A percentile compares a stretch with the other conserved stretches of the same genome.
phyloP scores from a whole-genome alignment of 2,797 vertebrate genomes.

The Acestrorhynchus altus region DNA sequence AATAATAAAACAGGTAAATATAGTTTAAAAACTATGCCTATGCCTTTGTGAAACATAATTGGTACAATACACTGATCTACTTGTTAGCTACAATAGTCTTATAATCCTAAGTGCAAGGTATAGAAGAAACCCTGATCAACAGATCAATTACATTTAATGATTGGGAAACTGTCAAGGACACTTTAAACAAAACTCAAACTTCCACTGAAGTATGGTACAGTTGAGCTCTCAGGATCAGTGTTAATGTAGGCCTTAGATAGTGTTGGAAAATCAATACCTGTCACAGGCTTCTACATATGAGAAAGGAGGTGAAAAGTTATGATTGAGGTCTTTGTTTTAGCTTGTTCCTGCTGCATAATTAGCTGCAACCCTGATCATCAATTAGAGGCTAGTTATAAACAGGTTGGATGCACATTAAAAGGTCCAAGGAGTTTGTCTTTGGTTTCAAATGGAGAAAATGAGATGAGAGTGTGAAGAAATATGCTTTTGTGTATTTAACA shows the following conservation, averaged over 20 bases:
- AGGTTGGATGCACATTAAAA: constrained; percentile 18
- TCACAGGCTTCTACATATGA: background rate
- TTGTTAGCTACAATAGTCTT: background rate
- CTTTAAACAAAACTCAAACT: no score
- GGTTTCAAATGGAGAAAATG: background rate
- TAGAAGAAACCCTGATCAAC: background rate
- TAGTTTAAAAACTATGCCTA: no score
- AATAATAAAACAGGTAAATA: no score
- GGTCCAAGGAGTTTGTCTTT: background rate
- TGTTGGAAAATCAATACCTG: background rate
- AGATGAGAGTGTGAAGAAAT: constrained; percentile 13
- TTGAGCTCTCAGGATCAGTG: background rate
- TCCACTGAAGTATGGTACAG: background rate
- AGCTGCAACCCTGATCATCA: background rate
- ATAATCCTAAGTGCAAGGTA: background rate
- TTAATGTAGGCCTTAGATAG: background rate
- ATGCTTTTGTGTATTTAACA: constrained; percentile 34
- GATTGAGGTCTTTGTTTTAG: background rate
- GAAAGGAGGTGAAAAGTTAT: background rate
- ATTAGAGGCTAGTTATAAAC: constrained; percentile 5
- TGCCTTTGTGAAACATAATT: no score
- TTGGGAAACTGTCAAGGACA: no score
- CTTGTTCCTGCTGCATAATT: background rate
- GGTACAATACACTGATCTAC: no score
- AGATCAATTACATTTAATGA: background rate